Percentiles rank a stretch among this genome's conserved stretches.
Evolutionary conservation across 2,888 invertebrate genomes (phyloP).

Genomic region (Pyrocoelia pectoralis): DNA sequence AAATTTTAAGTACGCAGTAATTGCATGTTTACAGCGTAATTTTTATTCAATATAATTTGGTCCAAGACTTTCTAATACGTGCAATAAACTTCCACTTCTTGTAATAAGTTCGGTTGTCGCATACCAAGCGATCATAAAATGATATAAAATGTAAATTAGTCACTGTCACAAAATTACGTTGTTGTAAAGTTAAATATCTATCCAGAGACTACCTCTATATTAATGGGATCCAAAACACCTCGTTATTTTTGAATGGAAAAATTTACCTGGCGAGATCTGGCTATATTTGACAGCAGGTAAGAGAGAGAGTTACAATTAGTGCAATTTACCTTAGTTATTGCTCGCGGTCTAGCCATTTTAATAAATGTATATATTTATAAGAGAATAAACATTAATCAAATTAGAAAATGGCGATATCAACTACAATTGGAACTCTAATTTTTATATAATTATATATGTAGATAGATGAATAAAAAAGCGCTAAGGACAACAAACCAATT

Average conservation of each 20-base stretch:
- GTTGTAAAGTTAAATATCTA: neutral
- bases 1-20: too few relatives aligned
- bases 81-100: too few relatives aligned
- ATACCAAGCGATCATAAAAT: too few relatives aligned
- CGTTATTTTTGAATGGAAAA: slow-evolving; percentile 4
- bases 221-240: slow-evolving; percentile 14
- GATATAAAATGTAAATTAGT: too few relatives aligned
- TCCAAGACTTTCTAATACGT: too few relatives aligned
- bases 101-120: too few relatives aligned
- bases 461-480: neutral
- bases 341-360: slow-evolving; percentile 14
- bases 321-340: slow-evolving; percentile 11
- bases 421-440: slow-evolving; percentile 8
- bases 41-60: too few relatives aligned
- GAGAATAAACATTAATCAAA: neutral
- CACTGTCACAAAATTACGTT: too few relatives aligned
- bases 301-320: slow-evolving; percentile 19
- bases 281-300: slow-evolving; percentile 16
- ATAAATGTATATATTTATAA: slow-evolving; percentile 12
- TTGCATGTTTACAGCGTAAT: too few relatives aligned
- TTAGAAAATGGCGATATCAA: slow-evolving; percentile 1
- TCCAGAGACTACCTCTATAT: neutral
- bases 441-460: slow-evolving; percentile 9
- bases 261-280: slow-evolving; percentile 16
- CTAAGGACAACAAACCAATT: neutral